Evolutionary conservation across 2,113 vertebrate species (phyloP).

Genomic region (Pantherophis guttatus): DNA sequence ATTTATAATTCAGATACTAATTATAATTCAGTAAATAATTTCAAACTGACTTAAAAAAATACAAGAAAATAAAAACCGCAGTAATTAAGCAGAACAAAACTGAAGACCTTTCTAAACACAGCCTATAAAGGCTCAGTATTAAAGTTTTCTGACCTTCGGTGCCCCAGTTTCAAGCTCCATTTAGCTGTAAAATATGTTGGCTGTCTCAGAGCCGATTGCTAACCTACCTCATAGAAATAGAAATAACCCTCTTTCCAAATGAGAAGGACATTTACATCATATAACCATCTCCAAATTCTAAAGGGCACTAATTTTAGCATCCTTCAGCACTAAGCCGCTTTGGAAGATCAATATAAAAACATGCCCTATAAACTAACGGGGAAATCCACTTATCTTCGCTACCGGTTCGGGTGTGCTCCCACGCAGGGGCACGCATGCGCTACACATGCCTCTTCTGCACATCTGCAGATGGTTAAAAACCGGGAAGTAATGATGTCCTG

Average conservation of each 20-base stretch:
- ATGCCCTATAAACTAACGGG: neutral
- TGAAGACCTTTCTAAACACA: neutral
- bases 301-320: neutral
- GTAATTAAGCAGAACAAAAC: neutral
- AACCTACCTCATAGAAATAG: neutral
- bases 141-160: neutral
- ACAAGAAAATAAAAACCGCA: neutral
- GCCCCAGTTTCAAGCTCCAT: neutral
- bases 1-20: neutral
- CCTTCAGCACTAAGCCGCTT: neutral
- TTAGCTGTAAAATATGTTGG: neutral
- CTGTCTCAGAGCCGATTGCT: neutral
- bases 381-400: too few relatives aligned
- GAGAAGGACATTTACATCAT: neutral
- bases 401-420: too few relatives aligned
- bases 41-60: neutral
- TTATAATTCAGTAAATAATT: neutral
- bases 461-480: too few relatives aligned
- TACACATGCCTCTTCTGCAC: too few relatives aligned
- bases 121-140: neutral
- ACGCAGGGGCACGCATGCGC: too few relatives aligned
- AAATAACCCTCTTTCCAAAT: neutral
- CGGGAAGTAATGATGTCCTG: too few relatives aligned
- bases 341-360: neutral
- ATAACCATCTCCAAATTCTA: neutral